Evolutionary conservation across 1,140 invertebrate genomes (phyloP).

Genomic region (Arctopsyche grandis): DNA sequence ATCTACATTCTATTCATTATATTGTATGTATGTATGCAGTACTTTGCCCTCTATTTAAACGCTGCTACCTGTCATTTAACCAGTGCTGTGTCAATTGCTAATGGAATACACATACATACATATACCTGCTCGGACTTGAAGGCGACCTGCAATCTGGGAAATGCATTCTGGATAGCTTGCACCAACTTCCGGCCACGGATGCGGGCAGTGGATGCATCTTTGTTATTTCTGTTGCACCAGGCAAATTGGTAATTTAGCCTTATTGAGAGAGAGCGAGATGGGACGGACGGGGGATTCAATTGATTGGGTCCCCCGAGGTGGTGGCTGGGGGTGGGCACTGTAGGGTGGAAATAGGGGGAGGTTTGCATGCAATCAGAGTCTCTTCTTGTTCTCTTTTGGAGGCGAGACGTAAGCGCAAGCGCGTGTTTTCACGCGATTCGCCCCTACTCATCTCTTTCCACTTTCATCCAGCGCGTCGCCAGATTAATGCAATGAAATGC

Average conservation of each 20-base stretch:
- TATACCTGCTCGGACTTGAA: too few species aligned
- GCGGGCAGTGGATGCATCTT: background rate
- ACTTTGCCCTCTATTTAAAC: too few species aligned
- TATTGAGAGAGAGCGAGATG: slow-evolving; percentile 27
- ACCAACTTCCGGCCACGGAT: background rate
- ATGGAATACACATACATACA: too few species aligned
- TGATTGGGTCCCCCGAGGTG: slow-evolving; percentile 43
- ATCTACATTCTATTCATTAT: too few species aligned
- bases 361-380: slow-evolving; percentile 36
- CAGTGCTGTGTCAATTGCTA: too few species aligned
- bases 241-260: slow-evolving; percentile 36
- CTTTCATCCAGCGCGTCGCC: background rate
- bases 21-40: too few species aligned
- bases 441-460: background rate
- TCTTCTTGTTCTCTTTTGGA: slow-evolving; percentile 37
- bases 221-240: slow-evolving; percentile 8
- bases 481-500: slow-evolving; percentile 30
- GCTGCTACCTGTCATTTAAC: too few species aligned
- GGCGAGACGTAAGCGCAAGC: background rate
- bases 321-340: background rate
- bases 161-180: too few species aligned
- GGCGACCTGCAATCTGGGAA: too few species aligned
- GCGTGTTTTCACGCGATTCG: background rate
- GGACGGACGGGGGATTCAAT: slow-evolving; percentile 5
- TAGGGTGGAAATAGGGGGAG: background rate